Base-by-base conservation (phyloP, 2,113 vertebrate species). In the Alethe diademata region DNA sequence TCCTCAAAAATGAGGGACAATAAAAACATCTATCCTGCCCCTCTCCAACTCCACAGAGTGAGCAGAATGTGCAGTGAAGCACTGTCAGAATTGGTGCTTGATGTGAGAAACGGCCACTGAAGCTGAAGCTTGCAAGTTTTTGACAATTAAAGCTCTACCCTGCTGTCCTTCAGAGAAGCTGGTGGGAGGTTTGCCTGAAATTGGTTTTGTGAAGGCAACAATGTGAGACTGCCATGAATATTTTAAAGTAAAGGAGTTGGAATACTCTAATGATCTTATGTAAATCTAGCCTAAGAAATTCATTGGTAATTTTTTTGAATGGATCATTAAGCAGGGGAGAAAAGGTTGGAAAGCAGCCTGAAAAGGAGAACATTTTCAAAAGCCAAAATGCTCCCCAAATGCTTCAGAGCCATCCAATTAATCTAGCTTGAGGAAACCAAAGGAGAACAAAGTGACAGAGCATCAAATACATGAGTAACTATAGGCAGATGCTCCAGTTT, bases 161-260 rank as follows among this genome's bases (percentile, higher is more conserved):
- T 71, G 79, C 78, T 24, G 1, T 90, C 92, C 93, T 83, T 86
- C 86, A 90, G 82, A 56, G 72, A 65, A 94, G 92, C 76, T 95
- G 92, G 94, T 78, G 88, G 93, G 92, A 96, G 79, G 72, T 88
- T 64, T 96, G 72, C 69, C 94, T 88, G 75, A 84, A 95, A 96
- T 90, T 96, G 92, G 86, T 86, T 88, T 85, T 93, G 47, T 92
- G 82, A 95, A 92, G 82, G 90, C 88, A 96, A 91, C 79, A 96
- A 90, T 80, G 69, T 90, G 86, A 95, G 69, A 83, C 88, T 92
- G 93, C 76, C 93, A 88, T 96, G 95, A 97, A 96, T 97, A 97
- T 96, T 96, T 96, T 96, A 96, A 96, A 93, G 90, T 88, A 90
- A 94, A 97, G 86, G 82, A 96, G 79, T 12, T 92, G 60, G 60